Evolutionary conservation across 2,888 invertebrate species (phyloP), one percentile per base, ranked within the genome.

Genomic region (Cloeon dipterum): DNA sequence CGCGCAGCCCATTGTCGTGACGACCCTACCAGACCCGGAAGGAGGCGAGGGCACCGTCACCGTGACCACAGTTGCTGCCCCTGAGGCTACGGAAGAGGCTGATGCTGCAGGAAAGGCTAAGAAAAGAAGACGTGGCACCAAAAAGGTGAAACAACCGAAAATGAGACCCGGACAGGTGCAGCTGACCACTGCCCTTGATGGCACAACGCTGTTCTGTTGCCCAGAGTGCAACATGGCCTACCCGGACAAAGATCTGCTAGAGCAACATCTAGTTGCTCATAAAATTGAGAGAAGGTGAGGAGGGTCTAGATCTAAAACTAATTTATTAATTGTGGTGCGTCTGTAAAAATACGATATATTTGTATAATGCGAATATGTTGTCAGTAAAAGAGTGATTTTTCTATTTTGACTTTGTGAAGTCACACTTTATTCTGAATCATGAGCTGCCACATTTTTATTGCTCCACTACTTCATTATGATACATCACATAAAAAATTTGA

Each of bases 191-290:
- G 74, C 76, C 0, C 52, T 74, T 0, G 79, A 79, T 49, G 81
- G 81, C 13, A 69, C 75, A 1, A 68, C 72, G 1, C 56, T 79
- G 17, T 79, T 66, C 58, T 78, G 79, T 54, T 79, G 79, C 51
- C 78, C 79, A 1, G 76, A 78, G 56, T 79, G 79, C 51, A 70
- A 75, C 52, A 74, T 77, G 75, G 77, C 76, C 1, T 78, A 78
- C 52, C 74, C 77, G 0, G 76, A 78, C 47, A 78, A 78, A 52
- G 75, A 76, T 43, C 64, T 76, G 46, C 56, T 81, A n/a, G 79
- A 81, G 50, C 67, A 73, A 51, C 49, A 49, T 46, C 58, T 79
- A 23, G 65, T 71, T 8, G 74, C 74, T 20, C 79, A 81, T 52
- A 79, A 78, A 60, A 77, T 79, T 41, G 81, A 79, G 52, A 60